Evolutionary conservation across 2,797 vertebrate genomes (phyloP).

Genomic region (Notoglanidium macrostoma): DNA sequence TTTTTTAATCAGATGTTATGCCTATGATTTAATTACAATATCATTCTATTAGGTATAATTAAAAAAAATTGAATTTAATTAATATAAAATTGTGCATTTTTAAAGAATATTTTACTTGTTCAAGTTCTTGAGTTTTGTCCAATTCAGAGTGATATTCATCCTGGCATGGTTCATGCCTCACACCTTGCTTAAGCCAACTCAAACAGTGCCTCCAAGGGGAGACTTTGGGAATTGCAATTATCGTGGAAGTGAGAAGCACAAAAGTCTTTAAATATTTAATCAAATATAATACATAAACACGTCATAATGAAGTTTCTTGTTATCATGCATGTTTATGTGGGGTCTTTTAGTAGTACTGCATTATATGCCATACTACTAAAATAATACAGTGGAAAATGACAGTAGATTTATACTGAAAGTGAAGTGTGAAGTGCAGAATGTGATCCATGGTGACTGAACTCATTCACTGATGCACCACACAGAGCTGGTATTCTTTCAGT

Average conservation of each 20-base stretch:
- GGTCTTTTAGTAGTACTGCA: neutral
- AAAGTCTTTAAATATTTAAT: neutral
- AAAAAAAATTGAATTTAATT: neutral
- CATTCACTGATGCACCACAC: conserved; percentile 55
- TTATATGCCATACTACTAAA: neutral
- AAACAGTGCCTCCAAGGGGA: conserved; percentile 54
- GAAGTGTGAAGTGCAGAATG: conserved; percentile 33
- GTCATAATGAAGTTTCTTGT: neutral
- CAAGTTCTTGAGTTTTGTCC: neutral
- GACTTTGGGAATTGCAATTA: conserved; percentile 5
- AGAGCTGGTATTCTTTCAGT: conserved; percentile 50
- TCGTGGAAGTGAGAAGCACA: neutral
- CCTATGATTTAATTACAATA: neutral
- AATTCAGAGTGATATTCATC: neutral
- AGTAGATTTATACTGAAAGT: conserved; percentile 19
- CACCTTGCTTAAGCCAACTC: conserved; percentile 21
- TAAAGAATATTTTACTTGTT: neutral
- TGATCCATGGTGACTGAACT: conserved; percentile 52
- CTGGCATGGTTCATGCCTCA: neutral
- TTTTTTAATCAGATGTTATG: neutral
- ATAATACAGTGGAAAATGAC: neutral
- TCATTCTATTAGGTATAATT: neutral
- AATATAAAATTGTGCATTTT: neutral
- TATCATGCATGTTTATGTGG: neutral
- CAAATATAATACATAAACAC: conserved; percentile 1